These are phyloP conservation scores for Melanargia galathea DNA, from an alignment of 2,888 invertebrate species.

Conservation along the genomic window DNA sequence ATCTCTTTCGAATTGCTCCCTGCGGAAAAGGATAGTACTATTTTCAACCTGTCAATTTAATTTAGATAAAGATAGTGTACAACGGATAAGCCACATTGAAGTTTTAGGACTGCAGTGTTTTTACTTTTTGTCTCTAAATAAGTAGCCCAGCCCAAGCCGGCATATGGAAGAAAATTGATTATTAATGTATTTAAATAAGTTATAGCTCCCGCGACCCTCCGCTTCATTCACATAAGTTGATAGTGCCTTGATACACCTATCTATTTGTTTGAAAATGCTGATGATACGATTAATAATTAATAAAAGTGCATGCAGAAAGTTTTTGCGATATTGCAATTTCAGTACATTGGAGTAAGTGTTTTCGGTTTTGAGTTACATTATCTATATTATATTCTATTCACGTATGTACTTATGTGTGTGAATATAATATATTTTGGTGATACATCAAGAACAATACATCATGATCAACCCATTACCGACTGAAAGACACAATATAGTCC, in stretches of 20 bases:
- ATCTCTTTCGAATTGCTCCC: too few relatives aligned
- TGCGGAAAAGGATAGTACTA: too few relatives aligned
- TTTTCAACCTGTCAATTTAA: too few relatives aligned
- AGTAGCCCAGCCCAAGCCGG: not conserved
- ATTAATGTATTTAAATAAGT: slow-evolving; percentile 28
- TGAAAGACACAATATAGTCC: too few relatives aligned
- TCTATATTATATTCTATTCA: not conserved
- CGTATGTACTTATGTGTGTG: too few relatives aligned
- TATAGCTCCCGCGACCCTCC: not conserved
- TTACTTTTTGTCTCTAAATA: not conserved
- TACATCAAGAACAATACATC: too few relatives aligned
- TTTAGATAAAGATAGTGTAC: too few relatives aligned
- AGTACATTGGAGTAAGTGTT: slow-evolving; percentile 24
- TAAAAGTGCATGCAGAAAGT: slow-evolving; percentile 2
- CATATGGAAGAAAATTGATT: slow-evolving; percentile 18
- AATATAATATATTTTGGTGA: too few relatives aligned
- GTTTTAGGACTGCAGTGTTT: too few relatives aligned
- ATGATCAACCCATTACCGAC: too few relatives aligned
- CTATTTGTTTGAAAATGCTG: slow-evolving; percentile 19
- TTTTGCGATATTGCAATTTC: slow-evolving; percentile 8
- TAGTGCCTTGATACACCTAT: slow-evolving; percentile 7
- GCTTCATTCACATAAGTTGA: slow-evolving; percentile 4
- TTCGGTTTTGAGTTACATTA: slow-evolving; percentile 1
- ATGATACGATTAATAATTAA: slow-evolving; percentile 14
- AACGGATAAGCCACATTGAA: too few relatives aligned